phyloP scores from a whole-genome alignment of 2,113 vertebrate genomes.

The Odontophorus gujanensis region DNA sequence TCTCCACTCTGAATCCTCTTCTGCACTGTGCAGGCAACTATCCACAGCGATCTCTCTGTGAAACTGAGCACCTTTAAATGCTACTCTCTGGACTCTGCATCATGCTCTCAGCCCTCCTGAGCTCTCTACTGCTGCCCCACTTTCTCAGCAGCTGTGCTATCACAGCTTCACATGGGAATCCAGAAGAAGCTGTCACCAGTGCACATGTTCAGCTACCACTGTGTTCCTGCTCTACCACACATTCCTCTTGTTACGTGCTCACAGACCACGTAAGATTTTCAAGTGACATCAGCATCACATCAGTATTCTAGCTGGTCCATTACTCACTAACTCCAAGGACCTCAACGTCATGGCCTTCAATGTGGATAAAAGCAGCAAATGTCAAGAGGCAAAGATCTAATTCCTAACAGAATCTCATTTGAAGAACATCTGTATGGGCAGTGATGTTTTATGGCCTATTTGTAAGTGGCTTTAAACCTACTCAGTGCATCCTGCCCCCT shows the following conservation, averaged over 20 bases:
- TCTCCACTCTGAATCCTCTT: background rate
- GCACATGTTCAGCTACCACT: background rate
- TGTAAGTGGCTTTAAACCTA: background rate
- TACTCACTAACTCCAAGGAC: background rate
- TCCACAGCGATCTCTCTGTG: background rate
- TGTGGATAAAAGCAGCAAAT: rapidly evolving
- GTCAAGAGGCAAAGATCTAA: background rate
- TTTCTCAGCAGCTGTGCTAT: too few species aligned
- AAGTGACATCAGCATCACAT: background rate
- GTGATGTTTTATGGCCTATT: background rate
- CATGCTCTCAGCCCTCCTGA: background rate
- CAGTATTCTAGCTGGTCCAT: background rate
- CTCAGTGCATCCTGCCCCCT: background rate
- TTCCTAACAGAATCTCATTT: background rate
- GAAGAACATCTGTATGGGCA: background rate
- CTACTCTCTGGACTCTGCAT: background rate
- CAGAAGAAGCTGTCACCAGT: background rate
- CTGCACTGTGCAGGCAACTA: rapidly evolving
- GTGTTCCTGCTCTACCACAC: background rate
- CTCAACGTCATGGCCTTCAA: background rate
- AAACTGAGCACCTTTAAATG: background rate
- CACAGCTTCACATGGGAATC: rapidly evolving
- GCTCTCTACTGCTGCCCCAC: background rate
- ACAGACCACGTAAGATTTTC: background rate
- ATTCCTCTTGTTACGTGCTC: background rate